Evolutionary conservation across 92 coral and sea anemone species (phyloP).

Genomic region (Galaxea fascicularis): DNA sequence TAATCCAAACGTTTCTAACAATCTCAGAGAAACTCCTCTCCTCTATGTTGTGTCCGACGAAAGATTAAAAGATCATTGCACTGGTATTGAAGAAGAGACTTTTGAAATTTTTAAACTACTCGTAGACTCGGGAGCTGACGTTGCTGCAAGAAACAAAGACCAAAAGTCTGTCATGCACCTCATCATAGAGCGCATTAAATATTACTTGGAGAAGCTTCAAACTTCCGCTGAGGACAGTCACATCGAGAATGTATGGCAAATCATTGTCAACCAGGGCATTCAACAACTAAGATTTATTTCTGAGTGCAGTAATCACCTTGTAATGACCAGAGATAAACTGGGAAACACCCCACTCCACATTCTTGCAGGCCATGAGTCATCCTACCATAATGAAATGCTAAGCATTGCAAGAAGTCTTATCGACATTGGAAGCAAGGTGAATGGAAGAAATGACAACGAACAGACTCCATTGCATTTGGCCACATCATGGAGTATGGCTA

Average conservation of each 20-base stretch:
- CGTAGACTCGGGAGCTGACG: conserved; percentile 35
- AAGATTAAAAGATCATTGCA: background rate
- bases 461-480: conserved; percentile 35
- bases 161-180: background rate
- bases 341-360: conserved; percentile 36
- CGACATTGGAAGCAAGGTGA: background rate
- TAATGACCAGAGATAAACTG: background rate
- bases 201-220: background rate
- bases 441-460: background rate
- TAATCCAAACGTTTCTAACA: conserved; percentile 3
- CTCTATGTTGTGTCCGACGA: background rate
- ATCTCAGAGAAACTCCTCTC: conserved; percentile 19
- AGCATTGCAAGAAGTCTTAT: conserved; percentile 6
- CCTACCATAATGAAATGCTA: background rate
- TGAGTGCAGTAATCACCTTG: background rate
- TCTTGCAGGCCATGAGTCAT: background rate
- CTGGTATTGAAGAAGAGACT: background rate
- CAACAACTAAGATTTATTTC: conserved; percentile 4
- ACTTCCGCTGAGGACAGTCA: background rate
- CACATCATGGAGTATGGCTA: conserved; percentile 26
- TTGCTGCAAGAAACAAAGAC: conserved; percentile 4
- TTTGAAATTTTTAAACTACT: conserved; percentile 5
- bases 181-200: background rate
- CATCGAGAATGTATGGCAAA: background rate
- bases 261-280: background rate